Percentiles rank a stretch among this genome's conserved stretches.
phyloP scores from a whole-genome alignment of 2,797 vertebrate genomes.

The Muscicapa comitata region DNA sequence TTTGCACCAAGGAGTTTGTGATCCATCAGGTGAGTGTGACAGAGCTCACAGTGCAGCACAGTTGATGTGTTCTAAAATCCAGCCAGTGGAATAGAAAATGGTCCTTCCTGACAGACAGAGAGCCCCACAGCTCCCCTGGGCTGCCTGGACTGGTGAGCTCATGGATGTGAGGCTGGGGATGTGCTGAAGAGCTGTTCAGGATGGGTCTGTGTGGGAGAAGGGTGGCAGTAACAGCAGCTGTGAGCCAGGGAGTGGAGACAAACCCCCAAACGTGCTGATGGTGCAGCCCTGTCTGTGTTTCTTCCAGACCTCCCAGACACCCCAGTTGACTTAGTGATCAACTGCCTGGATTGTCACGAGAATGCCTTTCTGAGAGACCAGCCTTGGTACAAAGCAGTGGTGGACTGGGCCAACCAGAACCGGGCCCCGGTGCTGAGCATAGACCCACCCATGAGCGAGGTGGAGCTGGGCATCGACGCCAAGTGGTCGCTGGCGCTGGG shows the following conservation, averaged over 20 bases:
- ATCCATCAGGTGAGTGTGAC: fast-evolving
- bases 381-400: slow-evolving; percentile 93
- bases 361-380: slow-evolving; percentile 94
- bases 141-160: not conserved
- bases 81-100: not conserved
- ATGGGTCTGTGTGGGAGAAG: not conserved
- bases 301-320: slow-evolving; percentile 89
- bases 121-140: not conserved
- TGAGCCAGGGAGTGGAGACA: not conserved
- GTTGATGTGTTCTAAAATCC: fast-evolving
- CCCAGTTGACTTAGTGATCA: slow-evolving; percentile 96
- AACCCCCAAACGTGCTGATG: not conserved
- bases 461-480: slow-evolving; percentile 89
- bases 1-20: not conserved
- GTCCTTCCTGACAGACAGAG: not conserved
- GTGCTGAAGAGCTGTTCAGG: not conserved
- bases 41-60: not conserved
- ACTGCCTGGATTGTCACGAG: slow-evolving; percentile 96
- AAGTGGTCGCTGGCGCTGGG: slow-evolving; percentile 96
- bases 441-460: slow-evolving; percentile 89
- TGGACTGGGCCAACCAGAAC: slow-evolving; percentile 97
- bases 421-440: slow-evolving; percentile 93
- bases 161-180: not conserved
- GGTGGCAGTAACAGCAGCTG: fast-evolving
- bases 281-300: not conserved